Percentiles rank a stretch among this genome's conserved stretches.
Conservation (phyloP, 2,797 vertebrate genomes). For the Coilia nasus region DNA sequence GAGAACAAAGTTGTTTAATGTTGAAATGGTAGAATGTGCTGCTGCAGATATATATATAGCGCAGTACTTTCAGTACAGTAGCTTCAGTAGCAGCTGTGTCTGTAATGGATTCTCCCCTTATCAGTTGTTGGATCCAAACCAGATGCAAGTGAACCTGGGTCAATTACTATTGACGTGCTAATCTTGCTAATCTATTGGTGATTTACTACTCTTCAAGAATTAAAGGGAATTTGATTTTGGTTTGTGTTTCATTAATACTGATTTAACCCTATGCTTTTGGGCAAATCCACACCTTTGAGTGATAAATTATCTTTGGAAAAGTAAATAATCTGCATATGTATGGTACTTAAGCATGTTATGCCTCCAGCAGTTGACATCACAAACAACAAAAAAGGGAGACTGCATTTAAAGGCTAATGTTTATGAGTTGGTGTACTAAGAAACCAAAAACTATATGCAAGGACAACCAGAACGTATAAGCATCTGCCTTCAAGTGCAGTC, state of each 20-base stretch:
- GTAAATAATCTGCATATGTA: too few species aligned
- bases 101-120: background rate
- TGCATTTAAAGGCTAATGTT: too few species aligned
- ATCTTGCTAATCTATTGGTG: background rate
- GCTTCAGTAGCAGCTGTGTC: background rate
- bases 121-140: background rate
- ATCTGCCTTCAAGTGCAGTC: too few species aligned
- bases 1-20: constrained; percentile 1
- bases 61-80: background rate
- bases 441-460: too few species aligned
- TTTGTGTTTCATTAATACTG: background rate
- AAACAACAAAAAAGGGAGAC: too few species aligned
- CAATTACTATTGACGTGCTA: background rate
- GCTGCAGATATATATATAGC: background rate
- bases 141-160: background rate
- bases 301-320: too few species aligned
- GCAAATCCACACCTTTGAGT: background rate
- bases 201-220: background rate
- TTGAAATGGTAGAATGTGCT: background rate
- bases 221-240: background rate
- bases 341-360: too few species aligned
- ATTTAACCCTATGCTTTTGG: background rate
- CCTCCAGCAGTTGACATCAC: too few species aligned
- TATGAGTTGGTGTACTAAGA: too few species aligned
- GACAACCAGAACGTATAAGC: too few species aligned